phyloP scores from a whole-genome alignment of 2,888 invertebrate genomes.

The Stegana nigrithorax region DNA sequence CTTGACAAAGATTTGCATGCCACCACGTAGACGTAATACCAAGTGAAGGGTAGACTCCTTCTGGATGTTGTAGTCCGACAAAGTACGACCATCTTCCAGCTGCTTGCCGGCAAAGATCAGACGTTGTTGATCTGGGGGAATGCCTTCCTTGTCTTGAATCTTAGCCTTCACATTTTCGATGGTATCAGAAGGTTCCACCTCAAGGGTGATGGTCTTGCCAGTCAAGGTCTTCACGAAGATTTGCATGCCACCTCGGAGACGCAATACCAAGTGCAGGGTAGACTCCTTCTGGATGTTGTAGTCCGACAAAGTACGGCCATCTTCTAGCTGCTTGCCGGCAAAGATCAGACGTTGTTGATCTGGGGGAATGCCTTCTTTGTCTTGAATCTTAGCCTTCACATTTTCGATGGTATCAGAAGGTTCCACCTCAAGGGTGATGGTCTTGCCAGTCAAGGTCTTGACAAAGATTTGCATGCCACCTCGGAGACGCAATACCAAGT shows the following conservation, averaged over 20 bases:
- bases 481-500: slow-evolving; percentile 43
- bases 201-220: slow-evolving; percentile 7
- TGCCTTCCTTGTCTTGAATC: slow-evolving; percentile 56
- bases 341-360: slow-evolving; percentile 54
- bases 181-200: slow-evolving; percentile 1
- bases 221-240: slow-evolving; percentile 9
- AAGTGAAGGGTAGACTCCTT: slow-evolving; percentile 55
- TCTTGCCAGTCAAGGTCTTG: slow-evolving; percentile 55
- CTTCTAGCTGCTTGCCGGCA: slow-evolving; percentile 72
- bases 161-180: slow-evolving; percentile 55
- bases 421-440: slow-evolving; percentile 51
- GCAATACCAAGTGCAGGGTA: slow-evolving; percentile 36
- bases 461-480: slow-evolving; percentile 56
- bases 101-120: slow-evolving; percentile 56
- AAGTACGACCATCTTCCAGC: slow-evolving; percentile 52
- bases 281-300: slow-evolving; percentile 28
- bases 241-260: slow-evolving; percentile 4
- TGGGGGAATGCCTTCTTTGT: slow-evolving; percentile 53
- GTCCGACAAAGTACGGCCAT: slow-evolving; percentile 83
- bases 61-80: slow-evolving; percentile 55
- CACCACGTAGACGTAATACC: slow-evolving; percentile 42
- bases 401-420: slow-evolving; percentile 52
- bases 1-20: slow-evolving; percentile 61
- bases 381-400: slow-evolving; percentile 52
- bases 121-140: slow-evolving; percentile 57